A percentile compares a stretch with the other conserved stretches of the same genome.
phyloP scores from a whole-genome alignment of 1,140 invertebrate species.

The Lepidotrigona ventralis region DNA sequence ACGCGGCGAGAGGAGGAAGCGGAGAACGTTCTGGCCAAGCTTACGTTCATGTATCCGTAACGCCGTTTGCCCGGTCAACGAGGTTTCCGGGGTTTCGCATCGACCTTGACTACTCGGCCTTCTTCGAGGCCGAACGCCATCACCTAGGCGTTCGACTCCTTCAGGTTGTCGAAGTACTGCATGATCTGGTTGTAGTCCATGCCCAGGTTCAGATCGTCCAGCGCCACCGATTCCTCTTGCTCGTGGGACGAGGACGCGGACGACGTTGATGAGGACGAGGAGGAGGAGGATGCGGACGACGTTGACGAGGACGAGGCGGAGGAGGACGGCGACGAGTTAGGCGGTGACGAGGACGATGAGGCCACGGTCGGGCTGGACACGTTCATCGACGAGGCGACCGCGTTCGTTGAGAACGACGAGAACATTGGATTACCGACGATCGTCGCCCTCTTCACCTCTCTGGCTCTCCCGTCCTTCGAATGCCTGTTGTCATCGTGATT shows the following conservation, averaged over 20 bases:
- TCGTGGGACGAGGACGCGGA: conserved; percentile 68
- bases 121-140: conserved; percentile 56
- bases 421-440: conserved; percentile 94
- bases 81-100: conserved; percentile 56
- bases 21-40: conserved; percentile 8
- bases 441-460: conserved; percentile 89
- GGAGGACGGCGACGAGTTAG: conserved; percentile 59
- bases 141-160: conserved; percentile 83
- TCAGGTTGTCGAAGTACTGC: conserved; percentile 98
- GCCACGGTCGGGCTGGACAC: conserved; percentile 54
- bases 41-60: neutral
- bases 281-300: conserved; percentile 69
- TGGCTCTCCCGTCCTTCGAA: conserved; percentile 66
- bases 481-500: conserved; percentile 64
- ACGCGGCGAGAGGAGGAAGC: conserved; percentile 36
- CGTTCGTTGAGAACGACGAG: conserved; percentile 76
- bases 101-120: conserved; percentile 69
- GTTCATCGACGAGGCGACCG: conserved; percentile 64
- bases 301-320: conserved; percentile 63
- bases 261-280: conserved; percentile 68
- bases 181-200: conserved; percentile 99
- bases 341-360: conserved; percentile 57
- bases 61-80: conserved; percentile 29
- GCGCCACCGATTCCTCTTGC: conserved; percentile 82
- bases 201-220: conserved; percentile 90